Evolutionary conservation across 2,113 vertebrate species (phyloP).

Genomic region (Phrynosoma blainvillii): DNA sequence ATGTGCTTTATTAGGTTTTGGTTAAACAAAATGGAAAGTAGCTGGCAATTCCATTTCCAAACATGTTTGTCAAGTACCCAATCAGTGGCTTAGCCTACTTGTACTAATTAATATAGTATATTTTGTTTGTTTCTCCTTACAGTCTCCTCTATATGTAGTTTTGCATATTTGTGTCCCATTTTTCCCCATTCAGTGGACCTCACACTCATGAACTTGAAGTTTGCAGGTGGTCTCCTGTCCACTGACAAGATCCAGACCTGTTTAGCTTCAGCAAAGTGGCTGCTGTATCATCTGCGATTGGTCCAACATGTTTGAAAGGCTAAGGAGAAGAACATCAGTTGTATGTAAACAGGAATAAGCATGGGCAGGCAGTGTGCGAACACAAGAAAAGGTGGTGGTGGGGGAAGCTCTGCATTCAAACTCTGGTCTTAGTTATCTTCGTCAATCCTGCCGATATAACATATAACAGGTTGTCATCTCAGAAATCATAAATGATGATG

Average conservation of each 20-base stretch:
- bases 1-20: not conserved
- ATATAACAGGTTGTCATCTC: not conserved
- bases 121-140: no score
- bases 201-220: not conserved
- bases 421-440: not conserved
- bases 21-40: not conserved
- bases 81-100: not conserved
- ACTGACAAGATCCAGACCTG: not conserved
- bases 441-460: not conserved
- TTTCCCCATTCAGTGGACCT: not conserved
- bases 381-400: not conserved
- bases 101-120: not conserved
- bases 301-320: not conserved
- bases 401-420: not conserved
- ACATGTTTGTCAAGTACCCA: constrained; percentile 19
- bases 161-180: not conserved
- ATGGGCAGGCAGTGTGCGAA: not conserved
- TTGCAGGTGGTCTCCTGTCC: not conserved
- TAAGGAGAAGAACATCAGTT: not conserved
- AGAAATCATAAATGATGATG: not conserved
- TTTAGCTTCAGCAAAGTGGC: not conserved
- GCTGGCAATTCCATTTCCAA: not conserved
- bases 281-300: not conserved
- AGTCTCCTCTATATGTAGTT: not conserved
- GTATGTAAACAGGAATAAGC: not conserved